A percentile compares a stretch with the other conserved stretches of the same genome.
phyloP scores from a whole-genome alignment of 2,113 vertebrate genomes.

The Tursiops truncatus region DNA sequence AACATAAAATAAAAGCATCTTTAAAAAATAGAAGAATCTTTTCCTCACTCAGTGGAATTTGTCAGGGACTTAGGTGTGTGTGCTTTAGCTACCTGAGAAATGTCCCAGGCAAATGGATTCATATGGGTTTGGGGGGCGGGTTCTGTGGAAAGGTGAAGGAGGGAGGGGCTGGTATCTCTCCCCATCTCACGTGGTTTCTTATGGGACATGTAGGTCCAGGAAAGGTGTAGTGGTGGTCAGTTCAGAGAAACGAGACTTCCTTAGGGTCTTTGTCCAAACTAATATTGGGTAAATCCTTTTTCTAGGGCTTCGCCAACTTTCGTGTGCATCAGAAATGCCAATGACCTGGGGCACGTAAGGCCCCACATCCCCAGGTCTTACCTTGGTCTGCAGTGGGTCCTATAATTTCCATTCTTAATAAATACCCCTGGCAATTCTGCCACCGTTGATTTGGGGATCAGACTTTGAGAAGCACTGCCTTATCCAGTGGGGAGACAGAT shows the following conservation, averaged over 20 bases:
- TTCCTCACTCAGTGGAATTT: conserved; percentile 4
- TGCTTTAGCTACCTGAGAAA: neutral
- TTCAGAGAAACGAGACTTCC: neutral
- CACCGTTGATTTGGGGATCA: neutral
- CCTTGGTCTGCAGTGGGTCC: neutral
- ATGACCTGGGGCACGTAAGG: neutral
- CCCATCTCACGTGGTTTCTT: neutral
- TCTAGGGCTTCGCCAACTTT: neutral
- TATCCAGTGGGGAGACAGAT: neutral
- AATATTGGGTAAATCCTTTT: neutral
- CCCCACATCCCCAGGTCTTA: neutral
- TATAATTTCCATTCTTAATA: conserved; percentile 3
- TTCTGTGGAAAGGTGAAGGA: neutral
- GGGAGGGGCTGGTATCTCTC: neutral
- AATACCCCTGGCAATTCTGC: neutral
- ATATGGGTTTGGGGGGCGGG: neutral
- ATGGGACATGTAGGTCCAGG: neutral
- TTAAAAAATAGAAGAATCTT: neutral
- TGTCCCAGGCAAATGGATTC: neutral
- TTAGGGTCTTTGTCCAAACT: neutral
- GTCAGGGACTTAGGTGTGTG: neutral
- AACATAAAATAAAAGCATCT: conserved; percentile 34
- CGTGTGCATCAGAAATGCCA: neutral
- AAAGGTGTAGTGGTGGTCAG: neutral
- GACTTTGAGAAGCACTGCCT: neutral